A percentile compares a stretch with the other conserved stretches of the same genome.
Evolutionary conservation across 2,797 vertebrate genomes (phyloP).

Genomic region (Enteromius unitaeniatus): DNA sequence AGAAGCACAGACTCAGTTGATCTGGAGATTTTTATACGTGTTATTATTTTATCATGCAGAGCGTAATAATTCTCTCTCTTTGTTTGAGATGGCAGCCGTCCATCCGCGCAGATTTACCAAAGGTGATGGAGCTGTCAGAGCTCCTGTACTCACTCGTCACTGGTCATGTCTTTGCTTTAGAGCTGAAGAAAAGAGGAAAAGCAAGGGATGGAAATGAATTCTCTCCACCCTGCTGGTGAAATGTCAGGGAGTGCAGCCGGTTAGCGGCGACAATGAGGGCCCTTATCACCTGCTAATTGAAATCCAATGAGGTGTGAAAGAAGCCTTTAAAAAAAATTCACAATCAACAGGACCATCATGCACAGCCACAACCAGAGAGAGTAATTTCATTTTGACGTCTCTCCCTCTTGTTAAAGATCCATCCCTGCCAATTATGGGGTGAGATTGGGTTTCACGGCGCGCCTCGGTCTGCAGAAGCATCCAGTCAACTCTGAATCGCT

Average conservation of each 20-base stretch:
- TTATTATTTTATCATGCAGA: slow-evolving; percentile 26
- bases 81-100: slow-evolving; percentile 15
- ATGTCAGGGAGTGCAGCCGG: slow-evolving; percentile 62
- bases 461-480: slow-evolving; percentile 33
- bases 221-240: slow-evolving; percentile 57
- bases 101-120: not conserved
- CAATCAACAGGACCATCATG: slow-evolving; percentile 64
- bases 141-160: not conserved
- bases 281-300: slow-evolving; percentile 68
- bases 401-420: slow-evolving; percentile 62
- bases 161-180: slow-evolving; percentile 10
- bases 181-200: slow-evolving; percentile 9
- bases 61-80: slow-evolving; percentile 14
- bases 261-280: slow-evolving; percentile 57
- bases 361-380: slow-evolving; percentile 39
- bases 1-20: slow-evolving; percentile 1
- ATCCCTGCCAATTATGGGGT: slow-evolving; percentile 62
- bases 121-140: slow-evolving; percentile 49
- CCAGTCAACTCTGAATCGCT: slow-evolving; percentile 27
- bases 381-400: slow-evolving; percentile 67
- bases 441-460: slow-evolving; percentile 59
- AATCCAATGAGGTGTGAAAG: slow-evolving; percentile 72
- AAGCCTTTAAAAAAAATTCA: slow-evolving; percentile 63
- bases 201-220: slow-evolving; percentile 56
- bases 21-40: slow-evolving; percentile 15